These are phyloP conservation scores for Aethina tumida DNA, from an alignment of 1,140 invertebrate genomes.

Conservation along the genomic window DNA sequence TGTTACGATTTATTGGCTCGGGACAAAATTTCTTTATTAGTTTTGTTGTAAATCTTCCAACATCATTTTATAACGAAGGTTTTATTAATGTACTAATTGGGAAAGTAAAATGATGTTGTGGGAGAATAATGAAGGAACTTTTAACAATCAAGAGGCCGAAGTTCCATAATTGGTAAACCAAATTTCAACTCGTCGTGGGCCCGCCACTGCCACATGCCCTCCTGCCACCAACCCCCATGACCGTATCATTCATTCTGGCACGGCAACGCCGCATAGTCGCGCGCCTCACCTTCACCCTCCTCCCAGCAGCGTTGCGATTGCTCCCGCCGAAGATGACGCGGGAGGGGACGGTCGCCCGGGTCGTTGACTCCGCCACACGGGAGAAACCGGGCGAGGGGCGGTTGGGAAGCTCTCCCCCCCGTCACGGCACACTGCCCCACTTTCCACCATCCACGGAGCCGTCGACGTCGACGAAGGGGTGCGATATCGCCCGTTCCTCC, in stretches of 20 bases:
- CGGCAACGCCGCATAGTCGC: not conserved
- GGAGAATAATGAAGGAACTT: no score
- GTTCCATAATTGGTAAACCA: not conserved
- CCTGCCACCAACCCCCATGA: not conserved
- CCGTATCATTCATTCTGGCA: slow-evolving; percentile 13
- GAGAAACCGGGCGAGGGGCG: no score
- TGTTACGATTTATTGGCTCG: no score
- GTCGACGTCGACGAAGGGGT: not conserved
- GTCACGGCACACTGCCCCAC: slow-evolving; percentile 24
- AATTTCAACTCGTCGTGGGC: not conserved
- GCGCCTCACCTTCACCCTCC: not conserved
- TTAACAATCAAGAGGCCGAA: no score
- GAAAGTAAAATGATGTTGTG: no score
- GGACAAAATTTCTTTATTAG: no score
- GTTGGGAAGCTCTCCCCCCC: slow-evolving; percentile 13
- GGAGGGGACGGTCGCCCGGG: slow-evolving; percentile 12
- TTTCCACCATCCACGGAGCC: slow-evolving; percentile 15
- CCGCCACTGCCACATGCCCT: slow-evolving; percentile 1
- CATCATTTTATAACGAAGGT: no score
- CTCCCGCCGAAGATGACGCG: not conserved
- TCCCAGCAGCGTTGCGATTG: not conserved
- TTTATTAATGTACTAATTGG: no score
- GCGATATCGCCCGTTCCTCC: not conserved
- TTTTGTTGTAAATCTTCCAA: no score
- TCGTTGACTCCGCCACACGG: slow-evolving; percentile 23